Conservation (phyloP, 1,140 invertebrate species). For the Achroia grisella region DNA sequence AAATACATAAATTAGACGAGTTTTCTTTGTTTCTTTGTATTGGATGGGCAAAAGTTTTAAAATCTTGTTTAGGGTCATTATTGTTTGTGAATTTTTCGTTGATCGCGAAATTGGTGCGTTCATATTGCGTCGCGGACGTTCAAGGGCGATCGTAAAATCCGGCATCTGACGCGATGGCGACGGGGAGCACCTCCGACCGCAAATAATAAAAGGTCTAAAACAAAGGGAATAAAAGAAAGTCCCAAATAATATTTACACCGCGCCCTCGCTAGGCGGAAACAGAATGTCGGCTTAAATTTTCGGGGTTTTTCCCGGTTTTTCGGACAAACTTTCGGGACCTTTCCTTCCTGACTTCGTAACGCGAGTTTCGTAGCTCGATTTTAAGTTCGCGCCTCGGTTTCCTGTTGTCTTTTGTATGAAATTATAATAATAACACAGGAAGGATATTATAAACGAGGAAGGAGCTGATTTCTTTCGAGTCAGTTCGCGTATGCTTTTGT, state of each 20-base stretch:
- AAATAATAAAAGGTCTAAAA: conserved; percentile 57
- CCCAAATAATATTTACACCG: conserved; percentile 57
- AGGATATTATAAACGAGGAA: conserved; percentile 23
- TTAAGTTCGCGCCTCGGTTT: conserved; percentile 43
- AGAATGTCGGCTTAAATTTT: conserved; percentile 51
- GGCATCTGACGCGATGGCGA: conserved; percentile 3
- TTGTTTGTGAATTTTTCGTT: conserved; percentile 24
- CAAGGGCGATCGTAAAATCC: conserved; percentile 21
- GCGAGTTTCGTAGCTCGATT: conserved; percentile 38
- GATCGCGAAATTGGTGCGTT: background rate
- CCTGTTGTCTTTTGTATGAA: conserved; percentile 44
- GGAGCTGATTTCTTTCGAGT: conserved; percentile 17
- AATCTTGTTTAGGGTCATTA: conserved; percentile 44
- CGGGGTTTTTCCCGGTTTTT: conserved; percentile 52
- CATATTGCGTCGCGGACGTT: conserved; percentile 21
- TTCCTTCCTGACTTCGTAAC: conserved; percentile 52
- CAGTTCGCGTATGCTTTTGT: conserved; percentile 10
- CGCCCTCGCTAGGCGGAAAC: conserved; percentile 41
- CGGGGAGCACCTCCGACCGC: conserved; percentile 18
- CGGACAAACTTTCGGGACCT: conserved; percentile 43
- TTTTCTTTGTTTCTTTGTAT: conserved; percentile 41
- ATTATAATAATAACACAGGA: conserved; percentile 44
- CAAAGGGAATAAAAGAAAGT: conserved; percentile 54
- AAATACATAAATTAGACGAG: conserved; percentile 42
- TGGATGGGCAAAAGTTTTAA: conserved; percentile 37